Evolutionary conservation across 2,797 vertebrate species (phyloP).

Genomic region (Gymnothorax reevesii): DNA sequence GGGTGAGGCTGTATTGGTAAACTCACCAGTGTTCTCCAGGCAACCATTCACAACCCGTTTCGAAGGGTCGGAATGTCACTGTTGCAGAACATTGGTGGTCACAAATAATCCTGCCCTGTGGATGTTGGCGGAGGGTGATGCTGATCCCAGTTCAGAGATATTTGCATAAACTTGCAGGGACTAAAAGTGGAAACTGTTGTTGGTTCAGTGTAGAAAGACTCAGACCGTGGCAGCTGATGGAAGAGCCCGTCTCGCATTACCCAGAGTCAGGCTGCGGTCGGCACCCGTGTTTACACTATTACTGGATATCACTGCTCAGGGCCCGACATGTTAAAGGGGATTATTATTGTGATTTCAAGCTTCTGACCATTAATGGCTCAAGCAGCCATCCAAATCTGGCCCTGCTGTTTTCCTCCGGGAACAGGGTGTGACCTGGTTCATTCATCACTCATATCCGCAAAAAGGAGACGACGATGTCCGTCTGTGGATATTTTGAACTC

Average conservation of each 20-base stretch:
- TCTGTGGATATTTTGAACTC: not conserved
- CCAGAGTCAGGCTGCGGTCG: conserved; percentile 41
- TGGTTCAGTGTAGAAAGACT: not conserved
- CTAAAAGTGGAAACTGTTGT: not conserved
- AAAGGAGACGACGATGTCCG: no score
- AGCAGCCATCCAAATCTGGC: not conserved
- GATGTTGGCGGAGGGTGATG: not conserved
- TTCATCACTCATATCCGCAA: not conserved
- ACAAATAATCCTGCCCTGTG: not conserved
- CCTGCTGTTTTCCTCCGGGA: not conserved
- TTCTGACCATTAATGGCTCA: conserved; percentile 23
- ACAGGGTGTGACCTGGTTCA: conserved; percentile 4
- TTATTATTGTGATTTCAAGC: conserved; percentile 32
- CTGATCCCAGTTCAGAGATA: not conserved
- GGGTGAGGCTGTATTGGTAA: no score
- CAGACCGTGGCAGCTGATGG: not conserved
- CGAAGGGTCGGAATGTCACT: not conserved
- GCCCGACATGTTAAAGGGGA: conserved; percentile 18
- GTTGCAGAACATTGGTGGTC: not conserved
- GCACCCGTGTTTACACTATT: conserved; percentile 34
- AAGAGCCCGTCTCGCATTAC: conserved; percentile 33
- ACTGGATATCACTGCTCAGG: conserved; percentile 39
- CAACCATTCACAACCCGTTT: not conserved
- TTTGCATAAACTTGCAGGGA: not conserved
- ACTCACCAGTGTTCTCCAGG: not conserved